Evolutionary conservation across 2,888 invertebrate genomes (phyloP).

Genomic region (Lamproptera curius): DNA sequence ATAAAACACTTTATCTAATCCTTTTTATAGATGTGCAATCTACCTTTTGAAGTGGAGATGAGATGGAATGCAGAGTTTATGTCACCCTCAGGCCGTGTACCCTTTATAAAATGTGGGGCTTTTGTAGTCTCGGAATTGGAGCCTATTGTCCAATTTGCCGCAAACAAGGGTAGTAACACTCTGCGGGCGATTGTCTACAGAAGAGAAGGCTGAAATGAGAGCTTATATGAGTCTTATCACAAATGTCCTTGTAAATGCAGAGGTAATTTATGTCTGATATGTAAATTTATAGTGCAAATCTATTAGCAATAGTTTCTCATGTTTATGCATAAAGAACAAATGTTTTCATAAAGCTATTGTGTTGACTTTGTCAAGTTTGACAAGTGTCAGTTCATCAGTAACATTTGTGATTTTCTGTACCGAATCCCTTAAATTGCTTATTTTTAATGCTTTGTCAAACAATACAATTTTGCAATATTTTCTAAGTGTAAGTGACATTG

Average conservation of each 20-base stretch:
- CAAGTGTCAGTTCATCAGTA: too few relatives aligned
- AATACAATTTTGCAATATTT: too few relatives aligned
- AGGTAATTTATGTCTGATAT: too few relatives aligned
- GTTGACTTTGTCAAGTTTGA: too few relatives aligned
- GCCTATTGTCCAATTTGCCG: slow-evolving; percentile 93
- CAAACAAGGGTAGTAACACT: slow-evolving; percentile 88
- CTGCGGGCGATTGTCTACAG: slow-evolving; percentile 83
- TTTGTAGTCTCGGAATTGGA: slow-evolving; percentile 94
- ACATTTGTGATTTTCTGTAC: too few relatives aligned
- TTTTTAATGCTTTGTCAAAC: too few relatives aligned
- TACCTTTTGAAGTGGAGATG: slow-evolving; percentile 89
- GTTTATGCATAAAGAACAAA: too few relatives aligned
- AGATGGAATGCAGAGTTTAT: slow-evolving; percentile 96
- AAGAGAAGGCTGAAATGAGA: slow-evolving; percentile 93
- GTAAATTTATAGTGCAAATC: too few relatives aligned
- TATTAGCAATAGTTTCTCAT: too few relatives aligned
- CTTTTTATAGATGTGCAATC: slow-evolving; percentile 85
- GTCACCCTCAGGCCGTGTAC: slow-evolving; percentile 96
- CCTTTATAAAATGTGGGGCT: slow-evolving; percentile 93
- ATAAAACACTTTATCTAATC: background rate
- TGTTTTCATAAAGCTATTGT: too few relatives aligned
- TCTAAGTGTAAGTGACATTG: too few relatives aligned
- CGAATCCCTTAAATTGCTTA: too few relatives aligned
- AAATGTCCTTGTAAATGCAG: slow-evolving; percentile 93
- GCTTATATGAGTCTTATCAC: slow-evolving; percentile 95